Conservation (phyloP, 2,113 vertebrate species). For the Ginglymostoma cirratum region DNA sequence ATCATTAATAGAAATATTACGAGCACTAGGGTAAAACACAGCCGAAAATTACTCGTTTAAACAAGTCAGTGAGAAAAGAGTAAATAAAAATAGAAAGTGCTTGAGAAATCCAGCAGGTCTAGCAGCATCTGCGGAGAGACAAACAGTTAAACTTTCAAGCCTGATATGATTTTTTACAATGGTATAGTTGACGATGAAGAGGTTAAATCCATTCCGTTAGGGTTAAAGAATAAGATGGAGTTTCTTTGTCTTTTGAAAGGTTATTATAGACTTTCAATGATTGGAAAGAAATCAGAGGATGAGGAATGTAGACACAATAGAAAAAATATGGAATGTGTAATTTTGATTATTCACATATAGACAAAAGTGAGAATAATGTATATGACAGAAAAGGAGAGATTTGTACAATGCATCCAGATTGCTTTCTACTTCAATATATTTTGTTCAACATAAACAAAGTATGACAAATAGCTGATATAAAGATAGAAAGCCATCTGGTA, state of each 20-base stretch:
- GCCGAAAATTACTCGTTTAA: not conserved
- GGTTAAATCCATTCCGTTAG: not conserved
- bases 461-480: not conserved
- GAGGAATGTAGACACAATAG: not conserved
- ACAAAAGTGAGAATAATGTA: not conserved
- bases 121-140: no score
- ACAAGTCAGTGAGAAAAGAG: no score
- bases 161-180: no score
- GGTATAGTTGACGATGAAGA: not conserved
- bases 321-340: not conserved
- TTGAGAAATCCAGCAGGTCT: no score
- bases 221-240: not conserved
- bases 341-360: not conserved
- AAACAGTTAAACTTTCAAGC: no score
- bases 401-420: not conserved
- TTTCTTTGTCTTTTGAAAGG: not conserved
- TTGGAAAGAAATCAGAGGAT: not conserved
- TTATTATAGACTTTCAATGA: not conserved
- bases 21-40: not conserved
- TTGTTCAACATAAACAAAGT: not conserved
- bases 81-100: no score
- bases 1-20: not conserved
- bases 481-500: not conserved
- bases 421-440: not conserved
- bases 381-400: not conserved